Percentiles rank a stretch among this genome's conserved stretches.
phyloP scores from a whole-genome alignment of 2,888 invertebrate genomes.

The Quadriops clusia region DNA sequence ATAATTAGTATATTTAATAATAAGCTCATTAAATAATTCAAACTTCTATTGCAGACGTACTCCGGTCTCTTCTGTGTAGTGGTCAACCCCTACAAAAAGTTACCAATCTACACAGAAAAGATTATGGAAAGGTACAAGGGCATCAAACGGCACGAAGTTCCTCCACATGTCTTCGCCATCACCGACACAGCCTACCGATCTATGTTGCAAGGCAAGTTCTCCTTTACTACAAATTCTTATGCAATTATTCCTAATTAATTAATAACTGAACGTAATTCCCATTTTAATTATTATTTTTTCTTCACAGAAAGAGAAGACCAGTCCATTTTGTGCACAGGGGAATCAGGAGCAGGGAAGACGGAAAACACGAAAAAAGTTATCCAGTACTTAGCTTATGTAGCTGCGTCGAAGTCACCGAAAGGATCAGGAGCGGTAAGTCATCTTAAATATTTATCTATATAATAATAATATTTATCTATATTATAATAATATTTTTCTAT shows the following conservation, averaged over 20 bases:
- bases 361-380: constrained; percentile 99
- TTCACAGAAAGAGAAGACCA: constrained; percentile 93
- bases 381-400: constrained; percentile 98
- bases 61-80: constrained; percentile 99
- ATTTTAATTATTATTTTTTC: constrained; percentile 7
- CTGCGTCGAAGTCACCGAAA: constrained; percentile 93
- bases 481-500: neutral
- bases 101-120: constrained; percentile 98
- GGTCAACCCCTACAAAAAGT: constrained; percentile 97
- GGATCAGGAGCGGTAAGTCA: constrained; percentile 77
- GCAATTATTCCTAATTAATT: neutral
- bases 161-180: constrained; percentile 99
- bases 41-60: constrained; percentile 76
- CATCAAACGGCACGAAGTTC: constrained; percentile 97
- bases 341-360: constrained; percentile 99
- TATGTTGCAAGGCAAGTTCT: constrained; percentile 86
- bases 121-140: constrained; percentile 99
- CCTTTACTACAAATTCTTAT: neutral
- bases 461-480: constrained; percentile 2
- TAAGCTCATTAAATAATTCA: too few relatives aligned
- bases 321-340: constrained; percentile 98
- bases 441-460: too few relatives aligned
- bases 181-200: constrained; percentile 98
- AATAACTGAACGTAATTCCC: neutral
- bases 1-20: constrained; percentile 5